Base-by-base conservation (phyloP, 2,797 vertebrate genomes). In the Scolopax bukidnonensis region DNA sequence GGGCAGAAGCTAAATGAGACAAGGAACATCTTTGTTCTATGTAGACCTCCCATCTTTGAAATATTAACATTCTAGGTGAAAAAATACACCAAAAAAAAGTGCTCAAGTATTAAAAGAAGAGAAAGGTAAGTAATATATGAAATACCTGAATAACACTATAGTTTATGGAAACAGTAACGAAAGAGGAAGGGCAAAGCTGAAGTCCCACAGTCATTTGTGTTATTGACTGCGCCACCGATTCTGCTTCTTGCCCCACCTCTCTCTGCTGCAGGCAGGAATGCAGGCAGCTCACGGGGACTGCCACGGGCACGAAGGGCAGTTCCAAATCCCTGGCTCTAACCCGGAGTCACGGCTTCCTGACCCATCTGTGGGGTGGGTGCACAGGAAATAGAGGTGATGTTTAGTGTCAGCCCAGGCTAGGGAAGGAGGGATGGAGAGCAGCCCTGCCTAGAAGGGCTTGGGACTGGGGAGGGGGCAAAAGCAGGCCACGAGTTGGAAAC, bases 361-460 rank as follows among this genome's bases (percentile, higher is more conserved):
- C 6, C 16, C 53, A 12, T 9, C 41, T 40, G 28, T 30, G 51
- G 28, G 15, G 15, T 56, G 28, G 11, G 28, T 75, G 24, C 32
- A 21, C 1, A 10, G 67, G 33, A 64, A 59, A 40, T 15, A 14
- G 0, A 36, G 30, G 30, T n/a, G 2, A 0, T 50, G 16, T 67
- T 74, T 24, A 28, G 40, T 13, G 7, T 33, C 56, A 57, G 9
- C n/a, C 9, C 65, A 61, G 59, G 25, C 25, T 28, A 25, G 21
- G 56, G n/a, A 15, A 15, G 32, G 11, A 60, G 57, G 36, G 16
- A 40, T 40, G 59, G 24, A 18, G 16, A 61, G 25, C 36, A 40
- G 36, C 36, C 36, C 59, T 40, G 36, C 27, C 9, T 17, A 40
- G 59, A 61, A 27, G 6, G 59, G 11, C 36, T 40, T 12, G 36